Evolutionary conservation across 2,113 vertebrate species (phyloP).

Genomic region (Heteronetta atricapilla): DNA sequence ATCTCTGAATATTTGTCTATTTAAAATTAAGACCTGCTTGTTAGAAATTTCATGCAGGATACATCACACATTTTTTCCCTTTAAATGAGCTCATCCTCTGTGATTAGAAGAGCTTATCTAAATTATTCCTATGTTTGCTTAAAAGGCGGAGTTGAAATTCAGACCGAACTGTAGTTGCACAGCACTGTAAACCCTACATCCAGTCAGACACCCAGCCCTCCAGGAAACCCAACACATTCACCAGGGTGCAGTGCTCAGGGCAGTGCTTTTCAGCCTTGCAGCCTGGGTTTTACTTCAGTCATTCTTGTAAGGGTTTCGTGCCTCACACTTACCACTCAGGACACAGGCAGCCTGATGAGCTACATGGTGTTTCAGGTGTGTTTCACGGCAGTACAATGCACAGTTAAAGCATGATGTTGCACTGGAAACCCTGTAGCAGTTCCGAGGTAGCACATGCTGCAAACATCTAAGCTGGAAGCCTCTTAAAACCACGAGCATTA

Average conservation of each 20-base stretch:
- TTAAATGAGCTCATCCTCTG: neutral
- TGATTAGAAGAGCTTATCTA: neutral
- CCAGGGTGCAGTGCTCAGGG: fast-evolving
- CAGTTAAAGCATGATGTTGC: neutral
- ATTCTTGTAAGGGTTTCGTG: neutral
- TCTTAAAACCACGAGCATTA: fast-evolving
- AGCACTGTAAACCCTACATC: neutral
- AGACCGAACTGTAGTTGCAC: neutral
- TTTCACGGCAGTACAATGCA: neutral
- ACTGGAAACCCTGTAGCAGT: neutral
- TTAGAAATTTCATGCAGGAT: neutral
- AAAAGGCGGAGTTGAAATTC: neutral
- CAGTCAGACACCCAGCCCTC: neutral
- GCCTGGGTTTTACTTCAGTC: neutral
- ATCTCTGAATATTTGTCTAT: neutral
- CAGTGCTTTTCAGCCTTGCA: neutral
- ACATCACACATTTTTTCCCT: neutral
- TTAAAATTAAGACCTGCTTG: neutral
- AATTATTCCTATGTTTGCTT: neutral
- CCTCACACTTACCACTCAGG: neutral
- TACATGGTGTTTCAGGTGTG: neutral
- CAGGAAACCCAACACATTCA: neutral
- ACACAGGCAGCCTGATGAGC: neutral
- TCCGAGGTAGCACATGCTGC: neutral
- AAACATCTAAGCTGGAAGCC: neutral